Conservation (phyloP, 2,888 invertebrate genomes). For the Nephrotoma flavescens region DNA sequence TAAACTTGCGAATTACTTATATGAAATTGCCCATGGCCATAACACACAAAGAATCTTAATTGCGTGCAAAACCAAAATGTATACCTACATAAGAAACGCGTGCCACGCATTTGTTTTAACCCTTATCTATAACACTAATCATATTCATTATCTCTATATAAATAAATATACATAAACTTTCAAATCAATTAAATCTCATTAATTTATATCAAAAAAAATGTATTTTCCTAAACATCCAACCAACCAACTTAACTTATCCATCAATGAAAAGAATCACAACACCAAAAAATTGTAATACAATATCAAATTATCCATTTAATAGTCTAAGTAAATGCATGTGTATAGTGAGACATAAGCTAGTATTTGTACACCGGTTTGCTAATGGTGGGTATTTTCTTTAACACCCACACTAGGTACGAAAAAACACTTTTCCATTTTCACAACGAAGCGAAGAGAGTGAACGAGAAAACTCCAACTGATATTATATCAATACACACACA, state of each 20-base stretch:
- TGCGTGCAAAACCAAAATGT: not conserved
- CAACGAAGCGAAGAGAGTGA: not conserved
- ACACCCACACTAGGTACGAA: not conserved
- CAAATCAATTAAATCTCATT: not conserved
- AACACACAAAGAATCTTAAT: not conserved
- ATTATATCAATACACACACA: not conserved
- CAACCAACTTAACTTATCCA: not conserved
- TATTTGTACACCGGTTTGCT: not conserved
- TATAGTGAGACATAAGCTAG: not conserved
- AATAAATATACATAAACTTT: not conserved
- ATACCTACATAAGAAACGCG: not conserved
- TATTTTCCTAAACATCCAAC: not conserved
- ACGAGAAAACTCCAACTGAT: not conserved
- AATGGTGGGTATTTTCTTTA: not conserved
- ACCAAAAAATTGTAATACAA: not conserved
- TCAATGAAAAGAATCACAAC: not conserved
- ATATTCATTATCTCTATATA: not conserved
- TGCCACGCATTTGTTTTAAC: not conserved
- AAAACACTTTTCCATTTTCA: not conserved
- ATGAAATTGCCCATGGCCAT: not conserved
- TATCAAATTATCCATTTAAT: not conserved
- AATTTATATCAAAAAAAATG: not conserved
- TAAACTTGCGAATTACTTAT: too few species aligned
- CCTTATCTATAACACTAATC: not conserved
- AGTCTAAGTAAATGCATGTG: not conserved